Conservation (phyloP, 2,888 invertebrate genomes). For the Chrysolina americana region DNA sequence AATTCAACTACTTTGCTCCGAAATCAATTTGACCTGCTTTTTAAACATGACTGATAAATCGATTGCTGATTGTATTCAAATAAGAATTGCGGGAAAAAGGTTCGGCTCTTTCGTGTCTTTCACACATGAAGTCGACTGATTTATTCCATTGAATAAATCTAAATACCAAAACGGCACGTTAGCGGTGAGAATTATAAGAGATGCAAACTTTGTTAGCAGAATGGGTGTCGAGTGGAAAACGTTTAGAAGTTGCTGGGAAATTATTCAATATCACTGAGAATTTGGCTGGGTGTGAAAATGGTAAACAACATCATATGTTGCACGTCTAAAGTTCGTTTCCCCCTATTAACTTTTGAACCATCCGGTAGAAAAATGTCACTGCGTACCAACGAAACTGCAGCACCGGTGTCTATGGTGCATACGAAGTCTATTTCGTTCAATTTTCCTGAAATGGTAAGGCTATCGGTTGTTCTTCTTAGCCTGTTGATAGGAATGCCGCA, state of each 20-base stretch:
- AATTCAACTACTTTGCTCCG: neutral
- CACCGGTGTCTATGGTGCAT: no score
- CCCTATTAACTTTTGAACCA: no score
- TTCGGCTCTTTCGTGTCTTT: slow-evolving; percentile 57
- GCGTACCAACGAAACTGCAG: no score
- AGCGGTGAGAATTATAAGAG: slow-evolving; percentile 18
- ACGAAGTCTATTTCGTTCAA: no score
- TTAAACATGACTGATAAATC: slow-evolving; percentile 59
- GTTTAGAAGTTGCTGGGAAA: neutral
- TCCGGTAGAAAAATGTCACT: no score
- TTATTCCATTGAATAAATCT: slow-evolving; percentile 63
- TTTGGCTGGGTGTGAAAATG: no score
- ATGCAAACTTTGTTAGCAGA: neutral
- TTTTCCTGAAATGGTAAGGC: no score
- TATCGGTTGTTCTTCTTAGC: no score
- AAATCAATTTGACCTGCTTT: slow-evolving; percentile 40
- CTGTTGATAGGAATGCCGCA: no score
- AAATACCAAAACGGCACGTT: slow-evolving; percentile 55
- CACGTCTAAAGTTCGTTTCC: no score
- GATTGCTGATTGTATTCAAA: slow-evolving; percentile 63
- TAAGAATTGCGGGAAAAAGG: slow-evolving; percentile 56
- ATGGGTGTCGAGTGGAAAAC: neutral
- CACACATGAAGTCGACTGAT: slow-evolving; percentile 61
- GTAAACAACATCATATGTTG: no score
- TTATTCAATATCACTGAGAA: no score